phyloP scores from a whole-genome alignment of 1,140 invertebrate genomes.

The Zaprionus davidi region DNA sequence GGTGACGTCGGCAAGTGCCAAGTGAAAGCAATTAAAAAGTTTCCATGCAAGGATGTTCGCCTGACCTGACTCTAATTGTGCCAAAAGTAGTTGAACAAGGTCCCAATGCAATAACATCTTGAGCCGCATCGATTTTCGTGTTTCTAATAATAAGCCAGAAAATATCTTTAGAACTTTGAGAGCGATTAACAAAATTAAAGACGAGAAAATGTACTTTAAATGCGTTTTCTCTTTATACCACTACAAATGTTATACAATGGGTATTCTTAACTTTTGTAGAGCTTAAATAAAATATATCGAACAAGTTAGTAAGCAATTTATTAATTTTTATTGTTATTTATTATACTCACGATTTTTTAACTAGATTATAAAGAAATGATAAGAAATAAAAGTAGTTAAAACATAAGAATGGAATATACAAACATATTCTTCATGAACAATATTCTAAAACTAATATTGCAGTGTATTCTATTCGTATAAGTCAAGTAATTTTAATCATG shows the following conservation, averaged over 20 bases:
- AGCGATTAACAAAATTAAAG: not conserved
- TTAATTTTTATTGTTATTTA: too few relatives aligned
- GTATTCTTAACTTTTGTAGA: too few relatives aligned
- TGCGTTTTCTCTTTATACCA: not conserved
- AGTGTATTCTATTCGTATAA: too few relatives aligned
- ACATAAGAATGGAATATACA: too few relatives aligned
- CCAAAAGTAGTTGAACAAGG: not conserved
- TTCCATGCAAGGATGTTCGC: conserved; percentile 20
- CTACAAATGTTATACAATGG: not conserved
- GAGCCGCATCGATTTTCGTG: not conserved
- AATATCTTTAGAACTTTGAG: not conserved
- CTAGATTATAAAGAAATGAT: too few relatives aligned
- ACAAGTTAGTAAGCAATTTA: too few relatives aligned
- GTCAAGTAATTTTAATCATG: too few relatives aligned
- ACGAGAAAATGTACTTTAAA: not conserved
- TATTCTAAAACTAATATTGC: too few relatives aligned
- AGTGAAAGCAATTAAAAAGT: conserved; percentile 65
- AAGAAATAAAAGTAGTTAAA: too few relatives aligned
- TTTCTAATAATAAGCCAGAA: not conserved
- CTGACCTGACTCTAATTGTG: not conserved
- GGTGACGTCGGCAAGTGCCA: conserved; percentile 33
- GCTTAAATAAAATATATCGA: too few relatives aligned
- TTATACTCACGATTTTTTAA: too few relatives aligned
- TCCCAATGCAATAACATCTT: not conserved
- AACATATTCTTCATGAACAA: too few relatives aligned